phyloP scores from a whole-genome alignment of 2,113 vertebrate genomes.

The Lycaon pictus region DNA sequence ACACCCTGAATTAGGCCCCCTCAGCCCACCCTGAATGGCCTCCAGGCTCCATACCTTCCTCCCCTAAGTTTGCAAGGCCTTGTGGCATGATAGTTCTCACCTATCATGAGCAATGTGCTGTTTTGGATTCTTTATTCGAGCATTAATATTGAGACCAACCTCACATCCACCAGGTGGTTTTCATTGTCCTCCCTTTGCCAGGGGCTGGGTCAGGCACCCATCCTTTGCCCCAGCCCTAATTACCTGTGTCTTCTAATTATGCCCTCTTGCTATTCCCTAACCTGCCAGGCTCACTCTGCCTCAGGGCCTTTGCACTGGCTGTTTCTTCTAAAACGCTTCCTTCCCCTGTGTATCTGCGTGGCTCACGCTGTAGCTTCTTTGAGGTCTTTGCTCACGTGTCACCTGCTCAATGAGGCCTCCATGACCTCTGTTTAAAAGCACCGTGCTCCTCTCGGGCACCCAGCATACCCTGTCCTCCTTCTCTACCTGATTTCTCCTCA shows the following conservation, averaged over 20 bases:
- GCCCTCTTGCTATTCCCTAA: not conserved
- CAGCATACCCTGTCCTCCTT: not conserved
- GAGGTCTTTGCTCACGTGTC: not conserved
- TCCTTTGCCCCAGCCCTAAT: not conserved
- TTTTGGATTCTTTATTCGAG: not conserved
- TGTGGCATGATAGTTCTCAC: not conserved
- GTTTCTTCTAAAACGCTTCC: not conserved
- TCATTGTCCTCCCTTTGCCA: not conserved
- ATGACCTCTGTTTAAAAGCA: not conserved
- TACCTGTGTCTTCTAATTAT: not conserved
- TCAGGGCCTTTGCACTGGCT: not conserved
- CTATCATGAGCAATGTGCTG: no score
- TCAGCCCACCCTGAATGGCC: not conserved
- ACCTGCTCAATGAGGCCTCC: not conserved
- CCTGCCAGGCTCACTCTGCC: not conserved
- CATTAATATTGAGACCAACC: not conserved
- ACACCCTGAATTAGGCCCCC: not conserved
- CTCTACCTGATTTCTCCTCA: not conserved
- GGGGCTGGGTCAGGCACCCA: not conserved
- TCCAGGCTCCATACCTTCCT: not conserved
- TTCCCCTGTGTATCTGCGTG: no score
- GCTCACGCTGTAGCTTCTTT: not conserved
- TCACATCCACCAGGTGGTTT: not conserved
- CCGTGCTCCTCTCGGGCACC: no score
- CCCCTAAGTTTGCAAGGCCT: not conserved